A percentile compares a stretch with the other conserved stretches of the same genome.
These are phyloP conservation scores for Ramazzottius varieornatus DNA, from an alignment of 2,888 invertebrate genomes.

Conservation along the genomic window DNA sequence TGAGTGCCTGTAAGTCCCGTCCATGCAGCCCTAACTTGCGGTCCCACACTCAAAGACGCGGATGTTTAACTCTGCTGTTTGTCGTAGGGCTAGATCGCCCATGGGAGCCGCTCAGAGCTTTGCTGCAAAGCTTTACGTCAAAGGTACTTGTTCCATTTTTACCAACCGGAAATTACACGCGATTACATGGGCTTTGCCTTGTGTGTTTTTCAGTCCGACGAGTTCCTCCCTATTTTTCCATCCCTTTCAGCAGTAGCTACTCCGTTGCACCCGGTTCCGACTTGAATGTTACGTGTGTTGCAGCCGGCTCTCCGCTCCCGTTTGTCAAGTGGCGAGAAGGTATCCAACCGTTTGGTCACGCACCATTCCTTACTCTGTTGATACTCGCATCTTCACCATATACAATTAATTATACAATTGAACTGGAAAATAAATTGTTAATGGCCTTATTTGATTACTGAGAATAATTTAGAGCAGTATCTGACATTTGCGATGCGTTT, in stretches of 20 bases:
- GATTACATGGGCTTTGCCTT: background rate
- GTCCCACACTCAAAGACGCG: no score
- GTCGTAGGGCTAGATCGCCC: conserved; percentile 28
- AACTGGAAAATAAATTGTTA: no score
- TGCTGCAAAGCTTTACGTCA: conserved; percentile 26
- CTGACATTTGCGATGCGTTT: background rate
- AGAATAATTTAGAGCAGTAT: no score
- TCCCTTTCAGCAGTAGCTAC: conserved; percentile 52
- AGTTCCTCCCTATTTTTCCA: conserved; percentile 80
- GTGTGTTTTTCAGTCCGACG: conserved; percentile 47
- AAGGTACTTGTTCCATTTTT: conserved; percentile 17
- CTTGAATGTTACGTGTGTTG: conserved; percentile 78
- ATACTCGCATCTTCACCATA: no score
- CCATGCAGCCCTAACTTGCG: no score
- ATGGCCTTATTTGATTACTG: no score
- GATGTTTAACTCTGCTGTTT: no score
- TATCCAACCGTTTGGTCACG: no score
- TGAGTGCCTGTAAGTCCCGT: conserved; percentile 86
- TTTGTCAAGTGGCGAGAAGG: conserved; percentile 42
- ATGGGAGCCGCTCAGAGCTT: conserved; percentile 25
- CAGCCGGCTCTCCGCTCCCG: conserved; percentile 93
- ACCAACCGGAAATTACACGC: background rate
- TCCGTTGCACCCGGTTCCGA: conserved; percentile 75
- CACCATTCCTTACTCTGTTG: no score
- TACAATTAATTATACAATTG: no score